These are phyloP conservation scores for Argentina silus DNA, from an alignment of 2,797 vertebrate genomes.

Conservation along the genomic window DNA sequence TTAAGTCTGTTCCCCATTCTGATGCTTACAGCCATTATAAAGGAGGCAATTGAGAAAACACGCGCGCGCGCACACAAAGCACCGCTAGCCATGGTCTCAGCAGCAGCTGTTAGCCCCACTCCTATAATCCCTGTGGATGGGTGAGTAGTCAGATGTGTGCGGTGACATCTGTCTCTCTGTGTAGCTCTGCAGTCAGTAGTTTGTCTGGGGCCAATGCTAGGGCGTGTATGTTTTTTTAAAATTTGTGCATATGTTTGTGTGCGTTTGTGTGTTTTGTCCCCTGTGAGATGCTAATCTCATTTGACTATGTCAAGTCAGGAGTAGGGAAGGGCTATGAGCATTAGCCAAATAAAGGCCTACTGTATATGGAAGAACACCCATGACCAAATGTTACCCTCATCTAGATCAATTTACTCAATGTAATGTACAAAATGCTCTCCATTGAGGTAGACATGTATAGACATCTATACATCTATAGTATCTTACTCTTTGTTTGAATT, in stretches of 20 bases:
- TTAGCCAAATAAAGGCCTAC: not conserved
- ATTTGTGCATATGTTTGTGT: not conserved
- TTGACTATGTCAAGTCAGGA: not conserved
- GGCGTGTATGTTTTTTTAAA: not conserved
- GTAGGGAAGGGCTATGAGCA: not conserved
- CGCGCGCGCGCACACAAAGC: constrained; percentile 2
- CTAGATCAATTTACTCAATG: no score
- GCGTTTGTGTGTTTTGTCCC: not conserved
- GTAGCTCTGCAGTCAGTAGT: constrained; percentile 49
- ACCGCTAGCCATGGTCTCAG: constrained; percentile 23
- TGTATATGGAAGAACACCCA: not conserved
- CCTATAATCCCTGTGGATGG: constrained; percentile 64
- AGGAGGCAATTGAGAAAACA: constrained; percentile 41
- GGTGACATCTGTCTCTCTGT: constrained; percentile 62
- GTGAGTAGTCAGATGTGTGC: constrained; percentile 39
- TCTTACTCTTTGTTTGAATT: not conserved
- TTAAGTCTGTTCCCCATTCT: constrained; percentile 59
- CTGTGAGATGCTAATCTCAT: not conserved
- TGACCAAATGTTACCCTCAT: not conserved
- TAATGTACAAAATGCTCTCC: no score
- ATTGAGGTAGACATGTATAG: not conserved
- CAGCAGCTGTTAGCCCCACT: constrained; percentile 58
- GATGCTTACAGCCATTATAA: constrained; percentile 37
- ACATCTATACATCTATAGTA: not conserved
- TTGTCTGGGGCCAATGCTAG: constrained; percentile 37